Evolutionary conservation across 2,888 invertebrate species (phyloP).

Genomic region (Campopleginae sp.): DNA sequence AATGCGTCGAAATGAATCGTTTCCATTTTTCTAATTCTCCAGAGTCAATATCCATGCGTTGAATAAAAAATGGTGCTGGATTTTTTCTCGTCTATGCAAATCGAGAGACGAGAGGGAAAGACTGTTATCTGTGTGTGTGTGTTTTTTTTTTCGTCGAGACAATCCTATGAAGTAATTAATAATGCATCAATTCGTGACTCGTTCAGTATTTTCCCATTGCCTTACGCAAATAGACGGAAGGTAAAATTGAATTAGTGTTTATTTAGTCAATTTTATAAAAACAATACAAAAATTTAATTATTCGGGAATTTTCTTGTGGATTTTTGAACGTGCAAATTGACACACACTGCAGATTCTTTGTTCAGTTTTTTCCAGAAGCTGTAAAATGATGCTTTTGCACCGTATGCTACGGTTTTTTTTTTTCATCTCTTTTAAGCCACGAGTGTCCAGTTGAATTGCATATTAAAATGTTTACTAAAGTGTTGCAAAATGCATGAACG

Average conservation of each 20-base stretch:
- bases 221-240: background rate
- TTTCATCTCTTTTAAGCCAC: background rate
- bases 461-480: constrained; percentile 11
- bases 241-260: background rate
- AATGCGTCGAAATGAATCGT: background rate
- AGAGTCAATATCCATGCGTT: background rate
- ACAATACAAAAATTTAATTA: background rate
- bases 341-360: background rate
- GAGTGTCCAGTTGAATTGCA: background rate
- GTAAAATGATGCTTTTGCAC: background rate
- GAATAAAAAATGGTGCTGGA: background rate
- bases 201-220: background rate
- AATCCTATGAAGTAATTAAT: background rate
- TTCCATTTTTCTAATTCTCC: background rate
- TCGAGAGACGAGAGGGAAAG: background rate
- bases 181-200: background rate
- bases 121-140: too few species aligned
- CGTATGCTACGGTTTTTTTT: background rate
- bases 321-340: background rate
- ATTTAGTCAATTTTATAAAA: background rate
- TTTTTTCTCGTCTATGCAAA: background rate
- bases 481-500: background rate
- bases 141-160: background rate
- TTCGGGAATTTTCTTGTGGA: background rate
- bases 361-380: background rate